phyloP scores from a whole-genome alignment of 2,113 vertebrate genomes.

The Heteronetta atricapilla region DNA sequence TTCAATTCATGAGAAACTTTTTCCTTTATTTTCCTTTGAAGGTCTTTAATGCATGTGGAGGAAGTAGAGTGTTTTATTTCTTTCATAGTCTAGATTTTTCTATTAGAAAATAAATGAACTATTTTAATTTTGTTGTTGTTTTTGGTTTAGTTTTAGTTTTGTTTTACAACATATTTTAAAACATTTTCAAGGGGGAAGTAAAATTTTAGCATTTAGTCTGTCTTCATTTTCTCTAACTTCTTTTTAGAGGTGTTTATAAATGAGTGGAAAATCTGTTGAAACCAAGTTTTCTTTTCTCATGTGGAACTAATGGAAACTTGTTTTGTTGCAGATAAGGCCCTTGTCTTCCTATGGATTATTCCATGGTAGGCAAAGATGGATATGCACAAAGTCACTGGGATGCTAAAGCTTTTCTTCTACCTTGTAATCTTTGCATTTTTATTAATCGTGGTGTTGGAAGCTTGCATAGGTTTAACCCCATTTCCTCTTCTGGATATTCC shows the following conservation, averaged over 20 bases:
- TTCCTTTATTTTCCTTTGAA: accelerated
- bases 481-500: not conserved
- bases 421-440: not conserved
- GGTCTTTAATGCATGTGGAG: not conserved
- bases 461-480: not conserved
- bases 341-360: not conserved
- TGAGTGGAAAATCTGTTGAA: not conserved
- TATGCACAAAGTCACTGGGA: not conserved
- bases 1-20: not conserved
- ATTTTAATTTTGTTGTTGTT: not conserved
- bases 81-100: not conserved
- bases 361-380: not conserved
- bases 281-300: not conserved
- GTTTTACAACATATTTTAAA: not conserved
- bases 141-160: too few relatives aligned
- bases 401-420: not conserved
- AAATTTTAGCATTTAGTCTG: not conserved
- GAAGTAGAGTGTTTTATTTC: not conserved
- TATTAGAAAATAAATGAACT: not conserved
- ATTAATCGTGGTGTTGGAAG: not conserved
- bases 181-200: not conserved
- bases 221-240: not conserved
- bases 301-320: not conserved
- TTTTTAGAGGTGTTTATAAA: not conserved
- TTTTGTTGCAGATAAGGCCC: not conserved